These are phyloP conservation scores for Macropis europaea DNA, from an alignment of 2,888 invertebrate species.

Conservation along the genomic window DNA sequence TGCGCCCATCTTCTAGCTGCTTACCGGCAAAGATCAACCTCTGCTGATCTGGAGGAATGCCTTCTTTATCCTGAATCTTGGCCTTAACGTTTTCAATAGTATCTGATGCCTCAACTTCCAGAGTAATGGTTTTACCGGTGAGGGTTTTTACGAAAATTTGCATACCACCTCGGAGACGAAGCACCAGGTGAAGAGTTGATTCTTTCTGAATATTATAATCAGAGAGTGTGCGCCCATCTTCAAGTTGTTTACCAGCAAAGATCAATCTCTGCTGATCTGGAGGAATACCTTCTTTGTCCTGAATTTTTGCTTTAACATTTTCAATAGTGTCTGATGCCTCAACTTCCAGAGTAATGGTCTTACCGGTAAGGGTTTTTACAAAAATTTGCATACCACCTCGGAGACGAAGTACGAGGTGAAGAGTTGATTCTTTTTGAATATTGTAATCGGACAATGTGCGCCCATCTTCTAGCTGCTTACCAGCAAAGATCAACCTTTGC, in stretches of 20 bases:
- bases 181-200: constrained; percentile 65
- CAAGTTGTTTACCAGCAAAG: constrained; percentile 68
- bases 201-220: constrained; percentile 70
- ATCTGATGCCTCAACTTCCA: constrained; percentile 58
- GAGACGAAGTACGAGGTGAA: constrained; percentile 62
- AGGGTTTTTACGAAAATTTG: constrained; percentile 60
- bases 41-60: constrained; percentile 67
- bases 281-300: constrained; percentile 68
- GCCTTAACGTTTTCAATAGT: constrained; percentile 58
- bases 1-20: constrained; percentile 64
- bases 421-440: constrained; percentile 67
- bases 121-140: constrained; percentile 53
- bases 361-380: constrained; percentile 55
- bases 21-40: constrained; percentile 67
- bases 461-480: constrained; percentile 67
- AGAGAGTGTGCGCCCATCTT: constrained; percentile 65
- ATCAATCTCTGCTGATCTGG: constrained; percentile 69
- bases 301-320: constrained; percentile 68
- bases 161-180: constrained; percentile 65
- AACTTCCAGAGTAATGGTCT: constrained; percentile 69
- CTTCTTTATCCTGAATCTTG: constrained; percentile 60
- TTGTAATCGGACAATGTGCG: constrained; percentile 67
- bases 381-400: constrained; percentile 67
- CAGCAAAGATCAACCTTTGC: constrained; percentile 69
- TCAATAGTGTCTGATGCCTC: constrained; percentile 68